Percentiles rank a stretch among this genome's conserved stretches.
Conservation (phyloP, 1,140 invertebrate genomes). For the Cyphomyrmex costatus region DNA sequence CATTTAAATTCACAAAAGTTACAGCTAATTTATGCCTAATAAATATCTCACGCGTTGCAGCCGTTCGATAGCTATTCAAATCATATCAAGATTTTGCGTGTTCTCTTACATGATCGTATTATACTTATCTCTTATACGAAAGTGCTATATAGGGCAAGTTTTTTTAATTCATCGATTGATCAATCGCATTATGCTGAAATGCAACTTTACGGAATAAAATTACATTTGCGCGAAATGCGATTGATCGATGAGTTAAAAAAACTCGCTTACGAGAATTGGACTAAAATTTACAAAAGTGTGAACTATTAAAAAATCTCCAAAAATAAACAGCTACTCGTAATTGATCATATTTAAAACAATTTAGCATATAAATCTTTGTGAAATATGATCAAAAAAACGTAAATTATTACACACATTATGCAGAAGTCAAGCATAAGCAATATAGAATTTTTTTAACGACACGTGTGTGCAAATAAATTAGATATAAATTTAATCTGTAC, state of each 20-base stretch:
- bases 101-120: background rate
- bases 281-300: background rate
- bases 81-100: background rate
- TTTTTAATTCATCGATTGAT: no score
- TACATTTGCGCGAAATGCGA: no score
- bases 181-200: no score
- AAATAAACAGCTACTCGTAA: background rate
- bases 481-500: background rate
- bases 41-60: background rate
- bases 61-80: background rate
- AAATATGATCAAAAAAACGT: background rate
- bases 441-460: background rate
- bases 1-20: background rate
- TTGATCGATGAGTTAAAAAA: no score
- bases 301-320: background rate
- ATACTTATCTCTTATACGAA: background rate
- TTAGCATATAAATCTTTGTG: background rate
- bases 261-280: no score
- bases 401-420: background rate
- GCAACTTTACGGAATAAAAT: no score
- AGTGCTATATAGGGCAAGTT: no score
- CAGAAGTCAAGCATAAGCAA: background rate
- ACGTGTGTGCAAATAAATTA: constrained; percentile 8
- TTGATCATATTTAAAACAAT: background rate
- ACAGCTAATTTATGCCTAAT: background rate